A percentile compares a stretch with the other conserved stretches of the same genome.
These are phyloP conservation scores for Nesoenas mayeri DNA, from an alignment of 2,113 vertebrate genomes.

Conservation along the genomic window DNA sequence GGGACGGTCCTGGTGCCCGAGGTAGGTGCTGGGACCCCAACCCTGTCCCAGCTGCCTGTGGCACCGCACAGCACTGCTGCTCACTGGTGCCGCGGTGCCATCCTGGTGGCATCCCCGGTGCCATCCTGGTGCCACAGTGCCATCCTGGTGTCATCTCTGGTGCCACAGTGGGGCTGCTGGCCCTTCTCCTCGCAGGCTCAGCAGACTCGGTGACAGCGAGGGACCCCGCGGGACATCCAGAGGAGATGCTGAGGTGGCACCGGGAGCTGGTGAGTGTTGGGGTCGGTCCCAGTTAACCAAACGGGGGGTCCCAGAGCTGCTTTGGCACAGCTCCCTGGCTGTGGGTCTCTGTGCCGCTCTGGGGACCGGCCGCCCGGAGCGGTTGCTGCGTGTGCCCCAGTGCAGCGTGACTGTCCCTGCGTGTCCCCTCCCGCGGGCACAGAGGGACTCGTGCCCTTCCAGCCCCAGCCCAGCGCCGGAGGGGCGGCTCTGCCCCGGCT, in stretches of 20 bases:
- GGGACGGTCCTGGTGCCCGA: rapidly evolving
- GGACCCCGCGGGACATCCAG: rapidly evolving
- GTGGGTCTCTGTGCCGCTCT: neutral
- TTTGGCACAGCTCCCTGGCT: neutral
- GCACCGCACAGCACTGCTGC: neutral
- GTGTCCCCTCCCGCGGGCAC: neutral
- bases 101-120: too few relatives aligned
- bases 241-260: neutral
- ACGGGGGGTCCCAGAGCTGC: neutral
- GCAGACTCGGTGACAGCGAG: rapidly evolving
- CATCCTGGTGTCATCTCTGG: rapidly evolving
- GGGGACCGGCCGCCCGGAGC: neutral
- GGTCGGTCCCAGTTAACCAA: neutral
- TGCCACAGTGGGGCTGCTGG: rapidly evolving
- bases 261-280: neutral
- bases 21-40: neutral
- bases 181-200: neutral
- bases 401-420: neutral
- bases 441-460: rapidly evolving
- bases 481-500: rapidly evolving
- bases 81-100: too few relatives aligned
- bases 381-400: neutral
- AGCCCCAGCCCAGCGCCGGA: neutral
- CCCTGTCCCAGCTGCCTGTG: neutral
- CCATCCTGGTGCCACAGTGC: neutral